Percentiles rank a stretch among this genome's conserved stretches.
Conservation (phyloP, 1,140 invertebrate species). For the Eulimnadia texana region DNA sequence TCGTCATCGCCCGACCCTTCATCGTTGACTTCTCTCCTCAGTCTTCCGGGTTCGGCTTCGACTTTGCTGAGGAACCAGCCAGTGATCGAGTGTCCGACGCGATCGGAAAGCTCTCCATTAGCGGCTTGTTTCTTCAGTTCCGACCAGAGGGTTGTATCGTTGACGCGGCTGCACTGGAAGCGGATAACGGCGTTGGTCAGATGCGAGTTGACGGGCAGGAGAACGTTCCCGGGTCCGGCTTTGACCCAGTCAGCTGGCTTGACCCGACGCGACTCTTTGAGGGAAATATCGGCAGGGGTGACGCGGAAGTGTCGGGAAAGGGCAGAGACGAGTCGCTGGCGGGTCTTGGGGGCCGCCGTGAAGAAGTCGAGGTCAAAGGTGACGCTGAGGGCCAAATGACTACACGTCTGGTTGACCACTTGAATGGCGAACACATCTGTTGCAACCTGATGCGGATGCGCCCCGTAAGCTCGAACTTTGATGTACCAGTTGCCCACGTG, state of each 20-base stretch:
- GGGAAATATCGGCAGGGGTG: not conserved
- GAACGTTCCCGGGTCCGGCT: not conserved
- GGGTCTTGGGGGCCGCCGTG: not conserved
- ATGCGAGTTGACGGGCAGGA: not conserved
- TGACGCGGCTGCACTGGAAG: not conserved
- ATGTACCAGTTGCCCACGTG: slow-evolving; percentile 40
- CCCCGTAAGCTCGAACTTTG: slow-evolving; percentile 31
- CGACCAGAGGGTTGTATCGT: not conserved
- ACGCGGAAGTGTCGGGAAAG: not conserved
- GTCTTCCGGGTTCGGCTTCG: not conserved
- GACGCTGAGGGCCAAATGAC: not conserved
- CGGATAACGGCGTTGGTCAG: not conserved
- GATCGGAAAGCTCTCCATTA: not conserved
- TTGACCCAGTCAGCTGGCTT: not conserved
- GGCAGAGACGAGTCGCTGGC: not conserved
- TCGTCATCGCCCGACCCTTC: slow-evolving; percentile 5
- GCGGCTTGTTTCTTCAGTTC: not conserved
- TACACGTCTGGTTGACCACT: slow-evolving; percentile 24
- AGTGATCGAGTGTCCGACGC: not conserved
- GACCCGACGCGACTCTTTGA: not conserved
- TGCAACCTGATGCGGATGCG: slow-evolving; percentile 26
- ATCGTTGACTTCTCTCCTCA: not conserved
- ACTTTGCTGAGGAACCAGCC: not conserved
- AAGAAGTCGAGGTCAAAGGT: not conserved
- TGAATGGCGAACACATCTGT: slow-evolving; percentile 41